Conservation (phyloP, 2,113 vertebrate species). For the Phalacrocorax brasilianus region DNA sequence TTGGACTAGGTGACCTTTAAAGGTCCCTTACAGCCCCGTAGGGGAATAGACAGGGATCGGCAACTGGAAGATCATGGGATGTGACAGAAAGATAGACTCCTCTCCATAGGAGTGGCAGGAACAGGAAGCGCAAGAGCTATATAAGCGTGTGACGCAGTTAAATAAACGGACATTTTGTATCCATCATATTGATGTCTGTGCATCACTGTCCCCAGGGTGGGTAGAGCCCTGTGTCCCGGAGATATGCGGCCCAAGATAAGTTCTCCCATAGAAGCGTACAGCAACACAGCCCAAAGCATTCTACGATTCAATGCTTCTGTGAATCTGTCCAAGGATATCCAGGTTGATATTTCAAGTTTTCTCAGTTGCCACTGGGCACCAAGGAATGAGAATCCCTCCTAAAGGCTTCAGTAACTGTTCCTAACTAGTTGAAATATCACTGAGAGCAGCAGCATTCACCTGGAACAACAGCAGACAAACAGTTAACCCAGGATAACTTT, state of each 20-base stretch:
- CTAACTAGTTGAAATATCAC: background rate
- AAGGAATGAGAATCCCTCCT: background rate
- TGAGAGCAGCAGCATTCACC: background rate
- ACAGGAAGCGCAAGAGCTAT: no score
- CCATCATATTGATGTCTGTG: no score
- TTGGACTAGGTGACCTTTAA: background rate
- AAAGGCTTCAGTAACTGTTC: background rate
- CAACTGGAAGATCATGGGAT: no score
- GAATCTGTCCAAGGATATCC: background rate
- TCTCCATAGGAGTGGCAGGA: no score
- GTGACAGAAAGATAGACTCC: no score
- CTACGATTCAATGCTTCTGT: background rate
- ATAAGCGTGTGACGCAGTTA: no score
- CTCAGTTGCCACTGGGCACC: background rate
- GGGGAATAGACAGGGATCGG: no score
- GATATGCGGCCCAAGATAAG: no score
- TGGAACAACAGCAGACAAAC: background rate
- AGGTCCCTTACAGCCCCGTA: background rate
- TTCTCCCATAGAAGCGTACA: no score
- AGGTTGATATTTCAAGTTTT: background rate
- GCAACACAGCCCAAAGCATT: background rate
- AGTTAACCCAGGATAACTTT: background rate
- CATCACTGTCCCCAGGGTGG: no score
- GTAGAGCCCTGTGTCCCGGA: no score
- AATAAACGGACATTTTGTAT: no score